Percentiles rank a stretch among this genome's conserved stretches.
Evolutionary conservation across 2,888 invertebrate species (phyloP).

Genomic region (Drosophila atroscutellata): DNA sequence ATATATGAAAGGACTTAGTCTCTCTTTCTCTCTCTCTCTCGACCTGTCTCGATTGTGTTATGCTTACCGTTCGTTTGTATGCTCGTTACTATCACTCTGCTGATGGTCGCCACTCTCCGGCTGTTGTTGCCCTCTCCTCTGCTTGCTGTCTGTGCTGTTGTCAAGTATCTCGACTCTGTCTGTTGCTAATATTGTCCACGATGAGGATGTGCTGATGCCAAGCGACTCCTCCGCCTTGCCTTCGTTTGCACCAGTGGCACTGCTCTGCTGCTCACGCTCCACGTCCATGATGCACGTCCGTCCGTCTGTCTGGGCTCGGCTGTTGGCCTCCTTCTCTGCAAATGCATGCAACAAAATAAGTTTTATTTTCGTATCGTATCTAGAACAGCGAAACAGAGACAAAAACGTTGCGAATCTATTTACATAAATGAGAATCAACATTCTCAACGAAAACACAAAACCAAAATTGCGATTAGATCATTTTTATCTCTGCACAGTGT

Average conservation of each 20-base stretch:
- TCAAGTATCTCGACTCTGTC: constrained; percentile 47
- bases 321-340: constrained; percentile 30
- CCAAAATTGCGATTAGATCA: background rate
- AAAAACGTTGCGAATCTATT: background rate
- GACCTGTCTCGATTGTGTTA: background rate
- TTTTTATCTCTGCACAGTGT: background rate
- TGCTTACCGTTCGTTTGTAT: constrained; percentile 52
- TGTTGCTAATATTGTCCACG: constrained; percentile 82
- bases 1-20: background rate
- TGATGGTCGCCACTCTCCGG: background rate
- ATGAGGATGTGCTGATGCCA: constrained; percentile 76
- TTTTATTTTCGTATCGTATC: constrained; percentile 24
- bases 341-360: constrained; percentile 18
- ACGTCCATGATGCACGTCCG: constrained; percentile 24
- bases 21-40: background rate
- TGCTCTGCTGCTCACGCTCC: constrained; percentile 15
- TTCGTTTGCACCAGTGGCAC: constrained; percentile 18
- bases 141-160: constrained; percentile 17
- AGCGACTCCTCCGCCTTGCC: constrained; percentile 54
- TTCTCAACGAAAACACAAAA: background rate
- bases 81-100: constrained; percentile 26
- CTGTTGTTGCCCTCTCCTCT: background rate
- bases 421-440: background rate
- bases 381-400: background rate
- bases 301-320: background rate